Evolutionary conservation across 2,113 vertebrate genomes (phyloP), one percentile per base, ranked within the genome.

Genomic region (Paradoxurus hermaphroditus): DNA sequence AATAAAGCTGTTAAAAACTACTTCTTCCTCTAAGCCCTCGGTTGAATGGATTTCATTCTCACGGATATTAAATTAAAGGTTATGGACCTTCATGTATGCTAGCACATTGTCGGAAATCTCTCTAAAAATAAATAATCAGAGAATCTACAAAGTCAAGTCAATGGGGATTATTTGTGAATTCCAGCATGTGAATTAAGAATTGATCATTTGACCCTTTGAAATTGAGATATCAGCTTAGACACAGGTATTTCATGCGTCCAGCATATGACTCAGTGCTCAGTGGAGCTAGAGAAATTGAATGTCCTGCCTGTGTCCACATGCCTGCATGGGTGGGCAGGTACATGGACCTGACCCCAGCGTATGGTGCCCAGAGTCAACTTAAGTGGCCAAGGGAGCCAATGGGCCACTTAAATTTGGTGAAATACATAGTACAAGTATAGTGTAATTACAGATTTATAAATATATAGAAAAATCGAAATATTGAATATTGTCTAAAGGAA

Each of bases 291-390:
- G 79, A 49, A 49, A 39, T 0, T 5, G 23, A 23, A 1, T 1
- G 4, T 0, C 18, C 2, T 0, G 1, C 21, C 11, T 0, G 21
- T 0, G 31, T 7, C 25, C 34, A 29, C 5, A 0, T 5, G 27
- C 36, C 29, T 18, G 5, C 18, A 0, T 3, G 15, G 18, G 11
- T 7, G 3, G 8, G 27, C 62, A 83, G 19, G 7, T 18, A 4
- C 49, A 1, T 0, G 2, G 4, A 3, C 7, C 27, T 11, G 41
- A 3, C 10, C 19, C 11, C 21, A 41, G 23, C 0, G 0, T 53
- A 1, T 5, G 5, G 15, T 4, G 7, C 25, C 10, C 62, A 34
- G 67, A 9, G 31, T 34, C 27, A 1, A 7, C 19, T 0, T 27
- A 16, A 51, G 15, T 1, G 56, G 44, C 11, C 5, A 23, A n/a